phyloP scores from a whole-genome alignment of 1,140 invertebrate genomes.

The Sycophila sp. region DNA sequence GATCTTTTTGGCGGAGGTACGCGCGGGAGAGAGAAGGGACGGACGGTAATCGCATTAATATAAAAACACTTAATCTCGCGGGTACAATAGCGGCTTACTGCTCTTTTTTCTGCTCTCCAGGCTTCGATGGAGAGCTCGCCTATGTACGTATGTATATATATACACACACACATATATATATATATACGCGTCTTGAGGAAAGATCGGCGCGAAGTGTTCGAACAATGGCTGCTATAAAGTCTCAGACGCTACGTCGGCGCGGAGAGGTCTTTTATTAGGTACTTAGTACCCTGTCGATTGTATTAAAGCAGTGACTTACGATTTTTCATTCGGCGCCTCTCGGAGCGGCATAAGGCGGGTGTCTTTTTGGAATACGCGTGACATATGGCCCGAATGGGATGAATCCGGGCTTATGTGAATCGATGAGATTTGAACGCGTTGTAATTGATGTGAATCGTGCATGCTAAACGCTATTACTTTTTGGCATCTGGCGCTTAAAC shows the following conservation, averaged over 20 bases:
- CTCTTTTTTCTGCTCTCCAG: slow-evolving; percentile 31
- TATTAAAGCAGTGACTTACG: background rate
- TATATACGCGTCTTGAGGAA: too few species aligned
- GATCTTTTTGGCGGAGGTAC: slow-evolving; percentile 45
- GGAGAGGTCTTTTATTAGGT: slow-evolving; percentile 11
- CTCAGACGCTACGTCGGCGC: background rate
- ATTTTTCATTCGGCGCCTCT: background rate
- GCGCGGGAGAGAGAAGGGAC: slow-evolving; percentile 38
- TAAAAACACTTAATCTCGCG: slow-evolving; percentile 59
- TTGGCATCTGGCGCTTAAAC: too few species aligned
- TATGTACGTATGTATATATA: too few species aligned
- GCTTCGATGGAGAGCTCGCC: too few species aligned
- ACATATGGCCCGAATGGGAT: too few species aligned
- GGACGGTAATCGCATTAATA: slow-evolving; percentile 61
- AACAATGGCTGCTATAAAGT: slow-evolving; percentile 44
- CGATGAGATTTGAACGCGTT: too few species aligned
- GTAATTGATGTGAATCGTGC: too few species aligned
- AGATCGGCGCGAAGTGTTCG: slow-evolving; percentile 39
- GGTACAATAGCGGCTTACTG: slow-evolving; percentile 51
- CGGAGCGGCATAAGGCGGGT: too few species aligned
- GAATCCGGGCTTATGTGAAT: too few species aligned
- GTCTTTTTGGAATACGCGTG: too few species aligned
- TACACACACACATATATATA: too few species aligned
- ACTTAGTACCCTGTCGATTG: slow-evolving; percentile 23
- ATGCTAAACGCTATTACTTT: too few species aligned